phyloP scores from a whole-genome alignment of 2,113 vertebrate species.

The Apeltes quadracus region DNA sequence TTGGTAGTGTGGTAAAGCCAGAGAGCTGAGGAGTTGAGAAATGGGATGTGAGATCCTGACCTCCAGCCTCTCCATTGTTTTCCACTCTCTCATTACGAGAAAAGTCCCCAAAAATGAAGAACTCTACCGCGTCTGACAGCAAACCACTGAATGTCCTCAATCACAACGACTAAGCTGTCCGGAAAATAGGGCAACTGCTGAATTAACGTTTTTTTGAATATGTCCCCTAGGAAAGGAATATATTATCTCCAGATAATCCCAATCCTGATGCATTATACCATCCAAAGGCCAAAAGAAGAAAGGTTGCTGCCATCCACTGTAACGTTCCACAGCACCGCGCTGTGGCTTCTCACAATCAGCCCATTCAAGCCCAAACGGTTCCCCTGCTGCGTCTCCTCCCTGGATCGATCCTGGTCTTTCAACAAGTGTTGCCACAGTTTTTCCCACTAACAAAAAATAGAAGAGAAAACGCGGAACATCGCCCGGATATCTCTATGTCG shows the following conservation, averaged over 20 bases:
- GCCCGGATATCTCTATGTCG: conserved; percentile 10
- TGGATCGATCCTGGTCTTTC: conserved; percentile 42
- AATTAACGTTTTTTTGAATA: conserved; percentile 3
- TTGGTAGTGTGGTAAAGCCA: conserved; percentile 81
- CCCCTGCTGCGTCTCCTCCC: conserved; percentile 30
- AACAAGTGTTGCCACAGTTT: conserved; percentile 24
- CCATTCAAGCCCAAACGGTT: conserved; percentile 40
- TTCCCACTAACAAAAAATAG: conserved; percentile 8
- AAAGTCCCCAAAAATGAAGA: conserved; percentile 21
- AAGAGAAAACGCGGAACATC: neutral
- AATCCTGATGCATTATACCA: conserved; percentile 30
- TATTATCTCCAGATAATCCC: conserved; percentile 1
- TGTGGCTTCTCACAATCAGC: conserved; percentile 33
- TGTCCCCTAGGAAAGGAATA: conserved; percentile 13
- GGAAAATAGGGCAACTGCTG: neutral
- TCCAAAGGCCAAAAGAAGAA: conserved; percentile 23
- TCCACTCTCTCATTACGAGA: conserved; percentile 74
- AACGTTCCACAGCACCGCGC: conserved; percentile 28
- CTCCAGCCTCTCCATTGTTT: conserved; percentile 69
- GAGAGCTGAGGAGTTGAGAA: conserved; percentile 79
- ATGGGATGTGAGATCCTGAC: conserved; percentile 73
- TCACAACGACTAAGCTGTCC: conserved; percentile 8
- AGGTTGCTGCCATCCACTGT: conserved; percentile 4
- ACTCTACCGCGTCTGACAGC: conserved; percentile 14
- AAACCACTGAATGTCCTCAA: conserved; percentile 12